phyloP scores from a whole-genome alignment of 2,888 invertebrate genomes.

The Euplagia quadripunctaria region DNA sequence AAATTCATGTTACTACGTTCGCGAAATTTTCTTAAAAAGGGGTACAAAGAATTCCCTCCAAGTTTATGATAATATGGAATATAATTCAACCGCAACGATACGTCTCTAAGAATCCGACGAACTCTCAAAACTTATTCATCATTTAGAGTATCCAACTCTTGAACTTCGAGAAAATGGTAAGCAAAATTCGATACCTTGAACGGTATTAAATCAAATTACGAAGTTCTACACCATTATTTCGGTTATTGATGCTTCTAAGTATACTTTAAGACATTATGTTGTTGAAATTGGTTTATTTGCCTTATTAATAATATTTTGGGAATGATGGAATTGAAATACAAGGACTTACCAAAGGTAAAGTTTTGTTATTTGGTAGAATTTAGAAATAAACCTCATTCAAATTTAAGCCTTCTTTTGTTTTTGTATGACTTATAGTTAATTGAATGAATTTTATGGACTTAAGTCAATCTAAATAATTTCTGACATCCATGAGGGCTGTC shows the following conservation, averaged over 20 bases:
- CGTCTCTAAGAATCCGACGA: too few relatives aligned
- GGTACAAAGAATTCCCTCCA: too few relatives aligned
- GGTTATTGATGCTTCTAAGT: constrained; percentile 7
- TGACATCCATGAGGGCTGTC: not conserved
- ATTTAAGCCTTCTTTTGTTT: not conserved
- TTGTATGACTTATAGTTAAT: not conserved
- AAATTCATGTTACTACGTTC: too few relatives aligned
- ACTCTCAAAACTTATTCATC: too few relatives aligned
- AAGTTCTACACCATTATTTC: constrained; percentile 3
- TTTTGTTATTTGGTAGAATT: not conserved
- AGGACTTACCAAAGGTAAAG: not conserved
- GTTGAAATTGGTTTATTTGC: not conserved
- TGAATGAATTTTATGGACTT: not conserved
- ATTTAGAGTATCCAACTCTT: not conserved
- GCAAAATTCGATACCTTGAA: constrained; percentile 1
- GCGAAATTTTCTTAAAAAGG: too few relatives aligned
- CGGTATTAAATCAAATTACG: constrained; percentile 10
- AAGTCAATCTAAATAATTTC: not conserved
- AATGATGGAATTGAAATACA: not conserved
- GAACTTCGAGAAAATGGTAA: not conserved
- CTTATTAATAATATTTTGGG: not conserved
- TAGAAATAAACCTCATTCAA: not conserved
- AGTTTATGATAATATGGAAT: too few relatives aligned
- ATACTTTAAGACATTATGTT: not conserved
- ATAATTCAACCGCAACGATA: too few relatives aligned